phyloP scores from a whole-genome alignment of 2,113 vertebrate species.

The Strix uralensis region DNA sequence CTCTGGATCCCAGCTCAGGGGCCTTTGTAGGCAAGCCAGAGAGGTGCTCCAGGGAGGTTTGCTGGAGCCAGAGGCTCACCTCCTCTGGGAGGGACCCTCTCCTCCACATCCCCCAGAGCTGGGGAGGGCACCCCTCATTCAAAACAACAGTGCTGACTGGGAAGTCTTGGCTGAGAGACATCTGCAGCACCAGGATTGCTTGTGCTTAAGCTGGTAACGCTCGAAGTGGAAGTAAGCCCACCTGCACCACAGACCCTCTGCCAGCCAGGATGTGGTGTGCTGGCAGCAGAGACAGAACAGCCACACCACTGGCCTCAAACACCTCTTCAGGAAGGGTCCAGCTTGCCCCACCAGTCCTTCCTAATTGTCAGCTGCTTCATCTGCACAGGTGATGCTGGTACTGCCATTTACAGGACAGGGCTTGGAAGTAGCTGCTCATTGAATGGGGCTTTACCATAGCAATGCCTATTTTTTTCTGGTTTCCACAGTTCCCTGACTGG shows the following conservation, averaged over 20 bases:
- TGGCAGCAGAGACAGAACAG: background rate
- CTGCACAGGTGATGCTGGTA: background rate
- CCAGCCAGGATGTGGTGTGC: background rate
- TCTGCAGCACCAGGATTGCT: rapidly evolving
- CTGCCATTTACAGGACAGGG: background rate
- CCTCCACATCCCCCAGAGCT: rapidly evolving
- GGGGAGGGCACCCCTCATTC: background rate
- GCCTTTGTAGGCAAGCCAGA: background rate
- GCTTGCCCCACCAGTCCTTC: background rate
- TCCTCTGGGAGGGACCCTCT: background rate
- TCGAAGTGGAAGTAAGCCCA: background rate
- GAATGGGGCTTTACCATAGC: background rate
- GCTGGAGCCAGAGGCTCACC: background rate
- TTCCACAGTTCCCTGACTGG: background rate
- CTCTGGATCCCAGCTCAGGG: background rate
- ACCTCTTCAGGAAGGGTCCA: background rate
- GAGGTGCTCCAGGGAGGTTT: background rate
- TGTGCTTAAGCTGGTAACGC: background rate
- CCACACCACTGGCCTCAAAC: rapidly evolving
- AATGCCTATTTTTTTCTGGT: background rate
- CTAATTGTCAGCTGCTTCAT: background rate
- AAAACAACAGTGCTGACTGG: rapidly evolving
- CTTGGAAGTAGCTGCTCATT: background rate
- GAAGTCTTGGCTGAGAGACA: background rate
- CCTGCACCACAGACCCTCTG: background rate